These are phyloP conservation scores for Odiellus spinosus DNA, from an alignment of 2,888 invertebrate genomes.

Conservation along the genomic window DNA sequence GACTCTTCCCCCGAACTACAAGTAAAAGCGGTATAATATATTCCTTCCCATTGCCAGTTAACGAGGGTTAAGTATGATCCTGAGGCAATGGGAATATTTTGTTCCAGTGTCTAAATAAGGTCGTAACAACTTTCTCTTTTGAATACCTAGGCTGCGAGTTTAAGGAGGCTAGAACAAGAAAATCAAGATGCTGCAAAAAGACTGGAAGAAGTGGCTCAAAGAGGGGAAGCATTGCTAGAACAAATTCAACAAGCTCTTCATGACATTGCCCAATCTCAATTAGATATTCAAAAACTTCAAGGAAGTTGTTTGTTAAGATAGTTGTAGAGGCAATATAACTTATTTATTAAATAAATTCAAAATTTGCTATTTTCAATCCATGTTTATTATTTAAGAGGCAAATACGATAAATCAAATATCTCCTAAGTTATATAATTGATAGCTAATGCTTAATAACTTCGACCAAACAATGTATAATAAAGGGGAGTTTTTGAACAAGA, in stretches of 20 bases:
- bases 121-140: neutral
- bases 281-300: conserved; percentile 28
- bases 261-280: conserved; percentile 79
- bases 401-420: too few species aligned
- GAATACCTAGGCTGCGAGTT: conserved; percentile 9
- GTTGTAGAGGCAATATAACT: too few species aligned
- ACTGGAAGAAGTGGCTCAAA: conserved; percentile 62
- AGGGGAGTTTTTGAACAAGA: conserved; percentile 61
- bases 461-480: conserved; percentile 80
- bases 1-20: conserved; percentile 88
- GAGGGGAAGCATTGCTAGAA: conserved; percentile 69
- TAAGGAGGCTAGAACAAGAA: conserved; percentile 55
- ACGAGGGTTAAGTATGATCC: neutral
- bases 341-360: too few species aligned
- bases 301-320: neutral
- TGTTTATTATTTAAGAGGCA: too few species aligned
- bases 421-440: too few species aligned
- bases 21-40: conserved; percentile 32
- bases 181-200: conserved; percentile 81
- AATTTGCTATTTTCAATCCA: too few species aligned
- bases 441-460: conserved; percentile 59
- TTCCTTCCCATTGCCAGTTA: neutral
- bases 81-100: neutral
- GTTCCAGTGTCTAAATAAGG: too few species aligned
- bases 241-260: conserved; percentile 79